Evolutionary conservation across 1,140 invertebrate genomes (phyloP), one percentile per base, ranked within the genome.

Genomic region (Magallana angulata): DNA sequence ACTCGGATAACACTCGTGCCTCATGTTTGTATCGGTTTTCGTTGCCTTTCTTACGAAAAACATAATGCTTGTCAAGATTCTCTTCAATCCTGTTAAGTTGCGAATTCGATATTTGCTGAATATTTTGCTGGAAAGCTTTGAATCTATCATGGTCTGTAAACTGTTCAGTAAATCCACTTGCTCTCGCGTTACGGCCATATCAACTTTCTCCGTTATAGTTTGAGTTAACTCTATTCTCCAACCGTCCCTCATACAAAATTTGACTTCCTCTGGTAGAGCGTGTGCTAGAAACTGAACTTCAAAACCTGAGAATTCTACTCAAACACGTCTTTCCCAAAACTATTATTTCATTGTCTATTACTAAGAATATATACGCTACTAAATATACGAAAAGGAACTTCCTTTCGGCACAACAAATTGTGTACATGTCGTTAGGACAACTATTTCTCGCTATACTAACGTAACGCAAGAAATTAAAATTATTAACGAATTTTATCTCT

Each of bases 1-100:
- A 57, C 48, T 88, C 85, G 0, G 8, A 12, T 18, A 88, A 18
- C 18, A 88, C 71, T 16, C 80, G 84, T 12, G 56, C 57, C 2
- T 83, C 18, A 30, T 87, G 86, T 60, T 76, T 84, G 64, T 84
- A 87, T 11, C 84, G 86, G 12, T 84, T 81, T 48, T 87, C 86
- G 30, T 87, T 84, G 16, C 82, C 82, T 48, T 81, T 76, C n/a
- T n/a, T n/a, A n/a, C 57, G 16, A 62, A 87, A 87, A 2, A 24
- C 57, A 48, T 71, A 87, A 16, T 48, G 48, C 11, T 84, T 82
- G 7, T 16, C 6, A 4, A 87, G 9, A 48, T 11, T 87, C 11
- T 84, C 62, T 24, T 84, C 82, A 7, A 84, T 84, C 76, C 76
- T 84, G 3, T 8, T 82, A 0, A 87, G 12, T 59, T 82, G 85